phyloP scores from a whole-genome alignment of 2,113 vertebrate species.

The Rousettus leschenaultii region DNA sequence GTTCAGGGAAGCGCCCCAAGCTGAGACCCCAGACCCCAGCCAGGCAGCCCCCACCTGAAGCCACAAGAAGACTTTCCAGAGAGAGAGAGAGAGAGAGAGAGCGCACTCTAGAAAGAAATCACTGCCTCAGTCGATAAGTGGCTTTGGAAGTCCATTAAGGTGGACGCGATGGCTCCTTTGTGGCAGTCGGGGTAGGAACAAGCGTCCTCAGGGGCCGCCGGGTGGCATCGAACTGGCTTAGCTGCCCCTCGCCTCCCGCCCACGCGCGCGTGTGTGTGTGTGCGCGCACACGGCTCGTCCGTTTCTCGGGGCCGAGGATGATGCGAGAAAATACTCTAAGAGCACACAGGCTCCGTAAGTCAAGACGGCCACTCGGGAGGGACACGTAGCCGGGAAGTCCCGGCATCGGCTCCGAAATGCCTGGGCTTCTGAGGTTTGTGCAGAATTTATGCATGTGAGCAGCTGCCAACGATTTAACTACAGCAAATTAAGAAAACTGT shows the following conservation, averaged over 20 bases:
- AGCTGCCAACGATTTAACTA: not conserved
- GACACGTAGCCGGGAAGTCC: fast-evolving
- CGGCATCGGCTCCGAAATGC: fast-evolving
- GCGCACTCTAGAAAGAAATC: too few species aligned
- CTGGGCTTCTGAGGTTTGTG: fast-evolving
- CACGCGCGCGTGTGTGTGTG: fast-evolving
- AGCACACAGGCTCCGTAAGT: fast-evolving
- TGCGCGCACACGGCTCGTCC: not conserved
- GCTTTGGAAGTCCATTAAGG: not conserved
- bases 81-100: not conserved
- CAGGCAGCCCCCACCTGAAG: fast-evolving
- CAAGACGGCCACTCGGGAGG: fast-evolving
- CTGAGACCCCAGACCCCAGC: not conserved
- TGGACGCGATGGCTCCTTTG: fast-evolving
- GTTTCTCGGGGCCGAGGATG: fast-evolving
- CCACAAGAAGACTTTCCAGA: not conserved
- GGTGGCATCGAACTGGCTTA: fast-evolving
- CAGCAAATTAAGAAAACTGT: slow-evolving; percentile 32
- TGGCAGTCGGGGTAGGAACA: fast-evolving
- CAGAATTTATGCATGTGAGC: not conserved
- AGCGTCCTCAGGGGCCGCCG: not conserved
- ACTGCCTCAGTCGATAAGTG: fast-evolving
- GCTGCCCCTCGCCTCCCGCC: fast-evolving
- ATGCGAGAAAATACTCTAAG: not conserved
- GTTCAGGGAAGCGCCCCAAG: fast-evolving